Base-by-base conservation (phyloP, 92 coral and sea anemone species). In the Muricea muricata region DNA sequence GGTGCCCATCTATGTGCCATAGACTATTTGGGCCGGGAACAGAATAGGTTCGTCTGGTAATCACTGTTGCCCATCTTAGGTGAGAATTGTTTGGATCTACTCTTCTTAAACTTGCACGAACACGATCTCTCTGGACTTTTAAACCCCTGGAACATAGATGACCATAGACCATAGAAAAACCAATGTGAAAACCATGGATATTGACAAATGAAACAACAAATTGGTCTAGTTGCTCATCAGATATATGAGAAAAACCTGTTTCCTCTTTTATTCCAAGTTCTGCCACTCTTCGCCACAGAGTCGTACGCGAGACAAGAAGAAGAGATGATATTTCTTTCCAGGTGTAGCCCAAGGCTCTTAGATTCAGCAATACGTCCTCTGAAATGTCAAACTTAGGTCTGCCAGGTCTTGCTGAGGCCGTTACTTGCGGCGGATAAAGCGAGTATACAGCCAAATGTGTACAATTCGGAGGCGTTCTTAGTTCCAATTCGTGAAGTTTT, bases 91-190 rank as follows among this genome's bases (percentile, higher is more conserved):
- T 42, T 26, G 92, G 92, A 56, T 89, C 90, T 18, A 89, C 81
- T 34, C 90, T 68, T 61, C 45, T 81, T 47, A 89, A 72, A 39
- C 92, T 73, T 20, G 81, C 37, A 41, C 89, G 52, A 31, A 90
- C 72, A 13, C 91, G 83, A n/a, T 87, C 91, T 81, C 89, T 68
- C 71, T 88, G 93, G 18, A 88, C 87, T 33, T 30, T 87, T 57
- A 88, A 58, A 32, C 92, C 91, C 33, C 75, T 25, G 33, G 91
- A 89, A 52, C 89, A 66, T 37, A 91, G 70, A 63, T 89, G 88
- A 37, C 90, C 88, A 58, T 75, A 79, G 40, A 91, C 81, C 63
- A 85, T 55, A 14, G 89, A 79, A 85, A 48, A 84, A 21, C 91
- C 91, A 58, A 87, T 84, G 20, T 73, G 60, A 41, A 85, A 68